Base-by-base conservation (phyloP, 1,140 invertebrate genomes). In the Oryzaephilus surinamensis region DNA sequence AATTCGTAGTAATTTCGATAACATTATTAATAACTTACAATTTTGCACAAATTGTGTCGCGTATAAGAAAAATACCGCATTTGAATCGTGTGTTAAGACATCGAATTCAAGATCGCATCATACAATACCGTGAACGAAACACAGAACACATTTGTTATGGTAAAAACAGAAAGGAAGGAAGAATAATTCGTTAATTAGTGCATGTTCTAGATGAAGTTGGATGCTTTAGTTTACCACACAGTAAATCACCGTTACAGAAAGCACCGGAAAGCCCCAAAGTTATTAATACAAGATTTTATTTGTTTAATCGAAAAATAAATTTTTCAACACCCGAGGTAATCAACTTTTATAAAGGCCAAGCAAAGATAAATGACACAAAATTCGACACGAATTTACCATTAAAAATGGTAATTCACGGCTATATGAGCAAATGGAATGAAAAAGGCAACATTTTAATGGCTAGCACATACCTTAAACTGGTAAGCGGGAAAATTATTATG, bases 331-430 rank as follows among this genome's bases (percentile, higher is more conserved):
- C n/a, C n/a, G n/a, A n/a, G n/a, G n/a, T n/a, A n/a, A n/a, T n/a
- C n/a, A n/a, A n/a, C n/a, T n/a, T n/a, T n/a, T n/a, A n/a, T n/a
- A n/a, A n/a, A n/a, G n/a, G n/a, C n/a, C n/a, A n/a, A n/a, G n/a
- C n/a, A n/a, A n/a, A n/a, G 6, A 67, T 74, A 0, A 71, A 70
- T 45, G 34, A 51, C 0, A 74, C 67, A 0, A 57, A 63, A 38
- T 78, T 76, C 37, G 54, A 70, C 33, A 45, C 62, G 0, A 27
- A 44, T 3, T 47, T 64, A 28, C 66, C 68, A 2, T 66, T 73
- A 0, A 79, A 77, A 48, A 67, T 79, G 11, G 64, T 79, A 2
- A 65, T 78, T 6, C 77, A 79, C 51, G 77, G 61, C 0, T 63
- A 59, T 32, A 54, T 54, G 42, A 55, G 56, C 23, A 52, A 45